A percentile compares a stretch with the other conserved stretches of the same genome.
These are phyloP conservation scores for Himalopsyche anomala DNA, from an alignment of 2,888 invertebrate species.

Conservation along the genomic window DNA sequence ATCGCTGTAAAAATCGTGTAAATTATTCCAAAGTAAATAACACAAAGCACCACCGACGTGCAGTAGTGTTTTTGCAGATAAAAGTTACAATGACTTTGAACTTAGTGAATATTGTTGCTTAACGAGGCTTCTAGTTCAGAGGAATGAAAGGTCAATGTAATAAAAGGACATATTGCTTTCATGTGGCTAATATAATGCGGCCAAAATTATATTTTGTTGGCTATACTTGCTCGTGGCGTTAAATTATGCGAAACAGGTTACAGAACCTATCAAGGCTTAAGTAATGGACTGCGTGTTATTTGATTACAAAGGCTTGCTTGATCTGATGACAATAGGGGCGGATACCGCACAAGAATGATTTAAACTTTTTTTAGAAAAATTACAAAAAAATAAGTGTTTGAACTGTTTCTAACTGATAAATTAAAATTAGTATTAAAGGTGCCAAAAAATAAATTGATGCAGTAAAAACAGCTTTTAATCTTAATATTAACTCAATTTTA, in stretches of 20 bases:
- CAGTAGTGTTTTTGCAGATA: conserved; percentile 24
- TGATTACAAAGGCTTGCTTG: not conserved
- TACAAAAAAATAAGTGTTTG: too few species aligned
- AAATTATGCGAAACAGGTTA: conserved; percentile 31
- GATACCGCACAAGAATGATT: too few species aligned
- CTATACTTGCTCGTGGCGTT: not conserved
- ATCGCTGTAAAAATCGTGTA: conserved; percentile 29
- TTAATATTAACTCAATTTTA: too few species aligned
- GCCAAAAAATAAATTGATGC: too few species aligned
- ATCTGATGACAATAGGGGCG: too few species aligned
- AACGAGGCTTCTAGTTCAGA: conserved; percentile 11
- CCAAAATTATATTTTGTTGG: conserved; percentile 27
- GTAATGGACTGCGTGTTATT: not conserved
- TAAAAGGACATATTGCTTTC: conserved; percentile 42
- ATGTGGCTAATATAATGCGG: conserved; percentile 28
- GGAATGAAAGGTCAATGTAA: conserved; percentile 28
- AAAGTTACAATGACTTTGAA: conserved; percentile 33
- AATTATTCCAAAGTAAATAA: conserved; percentile 34
- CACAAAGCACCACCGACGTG: not conserved
- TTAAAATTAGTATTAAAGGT: too few species aligned
- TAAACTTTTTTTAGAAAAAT: too few species aligned
- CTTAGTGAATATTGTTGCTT: conserved; percentile 42
- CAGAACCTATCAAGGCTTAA: not conserved
- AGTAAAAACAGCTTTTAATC: too few species aligned
- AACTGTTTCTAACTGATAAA: too few species aligned